Percentiles rank a stretch among this genome's conserved stretches.
Evolutionary conservation across 1,140 invertebrate genomes (phyloP).

Genomic region (Penaeus vannamei): DNA sequence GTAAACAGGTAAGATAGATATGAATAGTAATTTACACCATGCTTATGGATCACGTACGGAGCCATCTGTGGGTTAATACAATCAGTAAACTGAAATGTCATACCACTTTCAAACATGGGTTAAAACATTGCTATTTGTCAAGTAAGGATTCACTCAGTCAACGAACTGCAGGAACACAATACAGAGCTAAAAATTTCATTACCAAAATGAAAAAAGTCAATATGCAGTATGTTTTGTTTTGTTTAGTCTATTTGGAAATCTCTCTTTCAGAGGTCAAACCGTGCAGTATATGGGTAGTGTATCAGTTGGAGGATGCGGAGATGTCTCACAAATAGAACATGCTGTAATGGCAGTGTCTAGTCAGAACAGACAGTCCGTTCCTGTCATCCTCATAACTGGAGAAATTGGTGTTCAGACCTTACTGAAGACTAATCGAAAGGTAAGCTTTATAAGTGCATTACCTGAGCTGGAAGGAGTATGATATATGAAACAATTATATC

Average conservation of each 20-base stretch:
- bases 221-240: no score
- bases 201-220: no score
- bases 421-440: slow-evolving; percentile 70
- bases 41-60: no score
- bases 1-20: no score
- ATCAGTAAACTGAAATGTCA: no score
- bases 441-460: slow-evolving; percentile 67
- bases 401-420: slow-evolving; percentile 75
- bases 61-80: no score
- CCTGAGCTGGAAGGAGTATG: background rate
- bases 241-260: background rate
- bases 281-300: slow-evolving; percentile 51
- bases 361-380: slow-evolving; percentile 69
- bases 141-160: no score
- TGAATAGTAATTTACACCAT: no score
- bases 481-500: background rate
- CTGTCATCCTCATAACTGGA: slow-evolving; percentile 74
- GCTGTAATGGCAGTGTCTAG: slow-evolving; percentile 72
- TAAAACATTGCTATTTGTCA: no score
- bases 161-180: no score
- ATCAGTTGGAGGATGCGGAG: slow-evolving; percentile 70
- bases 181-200: no score
- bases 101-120: no score
- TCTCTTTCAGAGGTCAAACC: slow-evolving; percentile 38
- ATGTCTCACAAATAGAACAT: slow-evolving; percentile 76